A percentile compares a stretch with the other conserved stretches of the same genome.
These are phyloP conservation scores for Mareca strepera DNA, from an alignment of 2,797 vertebrate species.

Conservation along the genomic window DNA sequence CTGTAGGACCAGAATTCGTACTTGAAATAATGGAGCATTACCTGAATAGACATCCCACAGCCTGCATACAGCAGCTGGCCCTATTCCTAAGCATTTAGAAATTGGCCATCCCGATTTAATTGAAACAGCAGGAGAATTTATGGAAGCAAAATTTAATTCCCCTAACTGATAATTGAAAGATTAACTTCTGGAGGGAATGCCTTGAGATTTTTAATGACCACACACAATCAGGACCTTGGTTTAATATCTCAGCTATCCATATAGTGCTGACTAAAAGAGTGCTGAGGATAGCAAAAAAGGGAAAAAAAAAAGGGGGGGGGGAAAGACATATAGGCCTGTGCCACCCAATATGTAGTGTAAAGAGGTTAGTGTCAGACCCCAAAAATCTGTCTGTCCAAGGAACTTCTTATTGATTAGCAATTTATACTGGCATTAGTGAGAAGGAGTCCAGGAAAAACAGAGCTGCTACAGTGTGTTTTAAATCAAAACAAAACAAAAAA, in stretches of 20 bases:
- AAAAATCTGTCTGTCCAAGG: background rate
- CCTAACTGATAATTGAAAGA: conserved; percentile 33
- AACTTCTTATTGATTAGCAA: conserved; percentile 39
- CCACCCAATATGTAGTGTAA: background rate
- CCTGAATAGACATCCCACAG: conserved; percentile 4
- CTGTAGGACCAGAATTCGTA: background rate
- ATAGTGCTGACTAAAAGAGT: background rate
- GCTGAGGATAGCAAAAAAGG: background rate
- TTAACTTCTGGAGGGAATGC: conserved; percentile 34
- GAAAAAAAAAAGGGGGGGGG: background rate
- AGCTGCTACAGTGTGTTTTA: background rate
- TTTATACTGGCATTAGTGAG: conserved; percentile 19
- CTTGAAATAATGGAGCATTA: background rate
- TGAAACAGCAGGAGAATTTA: conserved; percentile 48
- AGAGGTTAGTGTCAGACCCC: background rate
- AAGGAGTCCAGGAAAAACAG: conserved; percentile 43
- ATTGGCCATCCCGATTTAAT: conserved; percentile 25
- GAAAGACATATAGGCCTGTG: background rate
- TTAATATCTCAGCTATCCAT: background rate
- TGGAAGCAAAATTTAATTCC: conserved; percentile 29
- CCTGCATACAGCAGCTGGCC: conserved; percentile 7
- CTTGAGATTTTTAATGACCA: conserved; percentile 39
- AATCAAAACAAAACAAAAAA: conserved; percentile 22
- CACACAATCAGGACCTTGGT: background rate
- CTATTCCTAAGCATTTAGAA: conserved; percentile 43